These are phyloP conservation scores for Drosophila sordidula DNA, from an alignment of 2,888 invertebrate species.

Conservation along the genomic window DNA sequence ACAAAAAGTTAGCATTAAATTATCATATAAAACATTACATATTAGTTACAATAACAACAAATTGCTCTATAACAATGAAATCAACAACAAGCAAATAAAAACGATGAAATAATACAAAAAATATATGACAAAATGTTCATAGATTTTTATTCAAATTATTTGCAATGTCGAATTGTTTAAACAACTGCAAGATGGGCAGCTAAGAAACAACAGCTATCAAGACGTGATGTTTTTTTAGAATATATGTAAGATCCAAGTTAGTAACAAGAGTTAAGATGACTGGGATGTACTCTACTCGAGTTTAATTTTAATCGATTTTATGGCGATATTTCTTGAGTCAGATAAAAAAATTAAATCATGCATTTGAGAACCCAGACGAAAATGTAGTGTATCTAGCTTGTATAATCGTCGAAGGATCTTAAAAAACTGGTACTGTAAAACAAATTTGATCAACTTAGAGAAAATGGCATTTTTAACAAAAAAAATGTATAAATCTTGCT, in stretches of 20 bases:
- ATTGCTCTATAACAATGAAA: conserved; percentile 66
- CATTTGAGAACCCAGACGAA: no score
- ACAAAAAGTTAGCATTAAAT: conserved; percentile 65
- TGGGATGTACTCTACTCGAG: neutral
- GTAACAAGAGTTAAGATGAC: neutral
- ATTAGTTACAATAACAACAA: conserved; percentile 62
- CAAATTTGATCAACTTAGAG: no score
- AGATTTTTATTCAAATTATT: conserved; percentile 4
- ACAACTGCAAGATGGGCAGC: conserved; percentile 13
- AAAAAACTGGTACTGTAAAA: no score
- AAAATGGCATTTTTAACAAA: no score
- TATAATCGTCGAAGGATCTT: no score
- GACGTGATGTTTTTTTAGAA: neutral
- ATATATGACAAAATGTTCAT: conserved; percentile 24
- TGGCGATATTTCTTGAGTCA: no score
- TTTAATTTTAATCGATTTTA: no score
- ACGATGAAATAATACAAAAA: conserved; percentile 29
- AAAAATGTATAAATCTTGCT: no score
- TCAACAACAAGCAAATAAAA: conserved; percentile 64
- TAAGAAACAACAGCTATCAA: neutral
- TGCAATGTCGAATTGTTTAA: conserved; percentile 9
- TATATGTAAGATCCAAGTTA: neutral
- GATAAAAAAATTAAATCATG: no score
- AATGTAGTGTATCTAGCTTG: no score
- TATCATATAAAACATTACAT: conserved; percentile 71